Conservation (phyloP, 2,797 vertebrate genomes). For the Cryptoprocta ferox region DNA sequence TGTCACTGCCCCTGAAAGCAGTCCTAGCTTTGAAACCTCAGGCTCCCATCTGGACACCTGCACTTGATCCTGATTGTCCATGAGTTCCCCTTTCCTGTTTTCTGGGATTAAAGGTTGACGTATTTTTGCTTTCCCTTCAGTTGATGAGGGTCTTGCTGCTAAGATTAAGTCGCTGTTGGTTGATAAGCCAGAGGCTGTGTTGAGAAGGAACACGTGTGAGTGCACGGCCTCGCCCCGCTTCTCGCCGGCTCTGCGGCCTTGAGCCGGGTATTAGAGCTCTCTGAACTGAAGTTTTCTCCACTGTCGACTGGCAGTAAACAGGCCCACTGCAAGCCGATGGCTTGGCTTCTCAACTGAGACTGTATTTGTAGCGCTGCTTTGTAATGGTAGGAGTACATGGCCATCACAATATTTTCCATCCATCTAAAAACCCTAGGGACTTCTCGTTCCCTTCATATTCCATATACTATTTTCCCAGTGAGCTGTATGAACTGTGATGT, state of each 20-base stretch:
- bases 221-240: background rate
- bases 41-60: background rate
- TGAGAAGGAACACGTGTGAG: background rate
- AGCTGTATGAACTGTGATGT: background rate
- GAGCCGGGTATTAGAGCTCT: background rate
- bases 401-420: background rate
- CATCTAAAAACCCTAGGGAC: background rate
- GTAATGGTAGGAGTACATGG: background rate
- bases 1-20: background rate
- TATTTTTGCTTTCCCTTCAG: background rate
- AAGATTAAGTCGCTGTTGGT: background rate
- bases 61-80: background rate
- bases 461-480: background rate
- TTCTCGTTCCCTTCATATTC: background rate
- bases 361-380: background rate
- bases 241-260: background rate
- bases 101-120: background rate
- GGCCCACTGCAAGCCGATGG: background rate
- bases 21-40: background rate
- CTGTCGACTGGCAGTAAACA: background rate
- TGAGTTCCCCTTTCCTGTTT: background rate
- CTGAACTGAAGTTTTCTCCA: background rate
- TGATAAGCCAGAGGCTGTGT: background rate
- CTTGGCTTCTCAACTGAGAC: background rate
- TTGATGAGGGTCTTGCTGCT: constrained; percentile 5